Conservation (phyloP, 2,888 invertebrate genomes). For the Tiliacea citrago region DNA sequence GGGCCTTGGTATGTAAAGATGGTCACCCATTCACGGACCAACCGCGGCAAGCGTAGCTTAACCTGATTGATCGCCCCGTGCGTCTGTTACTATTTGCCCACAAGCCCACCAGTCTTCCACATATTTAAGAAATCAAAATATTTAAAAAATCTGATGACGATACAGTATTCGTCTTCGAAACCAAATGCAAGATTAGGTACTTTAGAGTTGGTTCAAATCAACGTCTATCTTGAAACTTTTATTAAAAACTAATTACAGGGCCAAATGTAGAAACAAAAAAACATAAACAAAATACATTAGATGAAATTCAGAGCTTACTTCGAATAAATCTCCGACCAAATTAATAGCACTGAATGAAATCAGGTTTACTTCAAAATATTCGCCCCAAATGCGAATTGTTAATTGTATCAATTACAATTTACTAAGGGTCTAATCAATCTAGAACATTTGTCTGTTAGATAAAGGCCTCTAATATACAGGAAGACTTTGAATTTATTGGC, state of each 20-base stretch:
- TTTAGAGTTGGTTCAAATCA: not conserved
- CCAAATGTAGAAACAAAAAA: not conserved
- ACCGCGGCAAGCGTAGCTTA: too few species aligned
- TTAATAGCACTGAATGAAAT: conserved; percentile 34
- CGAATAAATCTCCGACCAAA: conserved; percentile 36
- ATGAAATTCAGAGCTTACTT: not conserved
- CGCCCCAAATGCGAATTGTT: conserved; percentile 30
- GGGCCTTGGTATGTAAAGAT: too few species aligned
- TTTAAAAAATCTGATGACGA: too few species aligned
- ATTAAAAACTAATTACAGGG: too few species aligned
- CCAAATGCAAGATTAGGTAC: not conserved
- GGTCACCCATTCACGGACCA: too few species aligned
- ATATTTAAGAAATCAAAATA: too few species aligned
- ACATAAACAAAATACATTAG: conserved; percentile 1
- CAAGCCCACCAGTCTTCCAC: too few species aligned
- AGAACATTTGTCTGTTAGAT: conserved; percentile 5
- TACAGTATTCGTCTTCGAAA: not conserved
- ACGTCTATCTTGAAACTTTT: too few species aligned
- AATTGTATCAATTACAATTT: conserved; percentile 53
- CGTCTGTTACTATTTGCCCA: too few species aligned
- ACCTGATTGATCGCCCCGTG: too few species aligned
- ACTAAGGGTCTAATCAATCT: conserved; percentile 38
- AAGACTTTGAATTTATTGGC: too few species aligned
- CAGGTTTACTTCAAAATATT: conserved; percentile 30
- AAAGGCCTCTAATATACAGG: not conserved